Base-by-base conservation (phyloP, 1,140 invertebrate species). In the Cepaea nemoralis region DNA sequence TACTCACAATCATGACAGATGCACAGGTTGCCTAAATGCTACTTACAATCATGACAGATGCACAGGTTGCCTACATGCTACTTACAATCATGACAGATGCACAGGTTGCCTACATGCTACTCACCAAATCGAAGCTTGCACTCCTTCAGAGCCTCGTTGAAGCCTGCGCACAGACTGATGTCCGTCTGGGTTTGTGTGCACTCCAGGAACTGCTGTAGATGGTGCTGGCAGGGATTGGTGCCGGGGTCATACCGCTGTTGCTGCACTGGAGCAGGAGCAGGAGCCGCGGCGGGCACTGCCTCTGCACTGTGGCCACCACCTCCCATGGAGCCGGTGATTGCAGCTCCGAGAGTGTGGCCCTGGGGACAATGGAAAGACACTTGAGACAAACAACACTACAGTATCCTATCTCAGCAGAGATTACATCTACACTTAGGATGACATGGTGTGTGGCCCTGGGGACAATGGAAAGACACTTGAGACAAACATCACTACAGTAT, bases 151-250 rank as follows among this genome's bases (percentile, higher is more conserved):
- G 89, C 89, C 67, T 91, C 90, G 83, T 90, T 91, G 82, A 91
- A 91, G 67, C 90, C 90, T 67, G 87, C 83, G 76, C 91, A 92
- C 27, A 91, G 85, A 10, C 88, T 85, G 45, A 92, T 85, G 76
- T 92, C 91, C 35, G 82, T 67, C 73, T 91, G 88, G 31, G 80
- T 87, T 59, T 91, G 88, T 22, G 91, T 86, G 83, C 92, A 92
- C 40, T 92, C 87, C 24, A 92, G 77, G 83, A 92, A 92, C 80
- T 92, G 91, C 77, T 91, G 87, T 40, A 92, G 86, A 82, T 93
- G 90, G 70, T 86, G 87, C 80, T 90, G 86, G 85, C 92, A 93
- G 10, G 91, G 89, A 37, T 86, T 86, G 12, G 59, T 40, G 24
- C 85, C 70, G 33, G 86, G 76, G 69, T 89, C 85, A 70, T 88